phyloP scores from a whole-genome alignment of 2,797 vertebrate species.

The Furcifer pardalis region DNA sequence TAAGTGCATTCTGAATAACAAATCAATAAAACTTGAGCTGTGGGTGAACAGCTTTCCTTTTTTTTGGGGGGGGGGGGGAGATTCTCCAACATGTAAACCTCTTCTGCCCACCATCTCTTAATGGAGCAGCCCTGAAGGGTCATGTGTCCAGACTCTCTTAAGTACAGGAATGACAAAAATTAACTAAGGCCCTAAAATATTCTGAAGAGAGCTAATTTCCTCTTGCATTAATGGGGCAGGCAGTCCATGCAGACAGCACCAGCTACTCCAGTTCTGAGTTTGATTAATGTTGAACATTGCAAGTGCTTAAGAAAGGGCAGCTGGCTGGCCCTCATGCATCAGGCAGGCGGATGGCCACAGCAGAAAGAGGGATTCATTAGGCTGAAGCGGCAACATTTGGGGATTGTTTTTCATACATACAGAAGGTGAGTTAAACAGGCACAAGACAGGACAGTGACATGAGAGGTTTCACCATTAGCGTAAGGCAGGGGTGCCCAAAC shows the following conservation, averaged over 20 bases:
- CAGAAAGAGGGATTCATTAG: conserved; percentile 20
- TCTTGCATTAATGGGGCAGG: conserved; percentile 9
- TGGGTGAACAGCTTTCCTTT: conserved; percentile 9
- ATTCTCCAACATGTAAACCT: conserved; percentile 1
- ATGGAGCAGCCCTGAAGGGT: neutral
- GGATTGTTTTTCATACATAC: neutral
- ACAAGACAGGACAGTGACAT: conserved; percentile 36
- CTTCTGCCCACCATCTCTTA: neutral
- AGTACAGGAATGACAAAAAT: neutral
- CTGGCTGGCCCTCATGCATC: conserved; percentile 19
- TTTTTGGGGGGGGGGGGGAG: neutral
- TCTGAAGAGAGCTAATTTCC: conserved; percentile 29
- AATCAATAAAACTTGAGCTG: neutral
- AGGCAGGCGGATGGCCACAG: conserved; percentile 15
- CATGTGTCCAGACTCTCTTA: conserved; percentile 14
- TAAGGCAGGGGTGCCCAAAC: conserved; percentile 2
- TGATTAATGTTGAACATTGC: conserved; percentile 47
- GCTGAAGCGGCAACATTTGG: conserved; percentile 32
- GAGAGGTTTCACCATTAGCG: conserved; percentile 8
- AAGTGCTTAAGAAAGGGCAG: conserved; percentile 36
- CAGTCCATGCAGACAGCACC: conserved; percentile 12
- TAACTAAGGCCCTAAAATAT: conserved; percentile 13
- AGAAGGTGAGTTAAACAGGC: neutral
- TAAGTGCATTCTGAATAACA: neutral
- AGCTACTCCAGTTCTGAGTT: conserved; percentile 33